Conservation (phyloP, 2,797 vertebrate genomes). For the Lacerta bilineata region DNA sequence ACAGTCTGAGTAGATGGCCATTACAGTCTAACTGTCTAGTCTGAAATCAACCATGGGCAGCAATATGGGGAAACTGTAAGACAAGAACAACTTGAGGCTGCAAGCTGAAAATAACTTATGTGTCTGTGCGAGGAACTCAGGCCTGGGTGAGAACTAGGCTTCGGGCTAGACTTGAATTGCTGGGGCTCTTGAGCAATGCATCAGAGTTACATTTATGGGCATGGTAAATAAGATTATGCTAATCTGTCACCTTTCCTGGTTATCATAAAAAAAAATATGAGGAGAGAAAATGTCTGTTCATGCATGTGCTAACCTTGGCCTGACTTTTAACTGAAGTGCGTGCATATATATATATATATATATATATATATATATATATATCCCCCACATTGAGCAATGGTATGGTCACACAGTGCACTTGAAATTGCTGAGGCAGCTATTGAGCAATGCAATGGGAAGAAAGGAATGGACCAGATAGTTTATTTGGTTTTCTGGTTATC, state of each 20-base stretch:
- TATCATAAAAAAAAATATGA: neutral
- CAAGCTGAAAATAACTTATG: neutral
- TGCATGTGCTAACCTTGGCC: slow-evolving; percentile 9
- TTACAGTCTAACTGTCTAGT: neutral
- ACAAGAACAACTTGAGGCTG: neutral
- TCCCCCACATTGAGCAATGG: neutral
- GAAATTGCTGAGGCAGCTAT: slow-evolving; percentile 10
- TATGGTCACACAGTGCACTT: neutral
- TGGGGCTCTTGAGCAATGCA: neutral
- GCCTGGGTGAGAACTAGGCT: neutral
- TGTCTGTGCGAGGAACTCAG: neutral
- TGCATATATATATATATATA: neutral
- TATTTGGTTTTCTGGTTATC: slow-evolving; percentile 12
- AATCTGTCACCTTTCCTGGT: neutral
- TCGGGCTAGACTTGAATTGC: neutral
- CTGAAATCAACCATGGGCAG: neutral
- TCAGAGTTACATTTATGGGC: neutral
- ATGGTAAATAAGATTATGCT: neutral
- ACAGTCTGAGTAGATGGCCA: neutral
- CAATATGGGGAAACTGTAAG: neutral
- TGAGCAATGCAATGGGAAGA: neutral
- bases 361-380: too few relatives aligned
- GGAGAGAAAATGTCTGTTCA: neutral
- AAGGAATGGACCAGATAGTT: slow-evolving; percentile 5
- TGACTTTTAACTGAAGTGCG: neutral